Percentiles rank a stretch among this genome's conserved stretches.
These are phyloP conservation scores for Ciconia stormi DNA, from an alignment of 2,113 vertebrate species.

Conservation along the genomic window DNA sequence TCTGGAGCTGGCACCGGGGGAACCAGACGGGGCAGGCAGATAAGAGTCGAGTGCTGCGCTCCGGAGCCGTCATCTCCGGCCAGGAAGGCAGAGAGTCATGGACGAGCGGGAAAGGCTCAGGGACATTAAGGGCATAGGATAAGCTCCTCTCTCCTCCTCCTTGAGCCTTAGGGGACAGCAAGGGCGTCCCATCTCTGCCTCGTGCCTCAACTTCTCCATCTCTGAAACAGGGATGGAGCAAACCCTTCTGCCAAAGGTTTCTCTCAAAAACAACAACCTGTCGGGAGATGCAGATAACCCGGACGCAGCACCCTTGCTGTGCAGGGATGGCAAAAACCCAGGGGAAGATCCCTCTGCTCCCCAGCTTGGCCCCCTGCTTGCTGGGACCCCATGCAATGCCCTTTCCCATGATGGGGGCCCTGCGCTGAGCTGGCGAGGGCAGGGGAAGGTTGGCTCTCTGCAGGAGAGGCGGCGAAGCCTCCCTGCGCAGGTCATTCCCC, in stretches of 20 bases:
- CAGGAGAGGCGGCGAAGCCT: neutral
- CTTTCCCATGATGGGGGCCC: neutral
- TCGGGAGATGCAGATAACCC: neutral
- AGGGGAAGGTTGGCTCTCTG: neutral
- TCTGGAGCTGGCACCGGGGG: neutral
- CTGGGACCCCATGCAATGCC: neutral
- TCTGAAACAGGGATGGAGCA: too few relatives aligned
- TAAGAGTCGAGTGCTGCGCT: neutral
- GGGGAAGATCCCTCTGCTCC: neutral
- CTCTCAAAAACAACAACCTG: neutral
- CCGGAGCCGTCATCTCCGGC: neutral
- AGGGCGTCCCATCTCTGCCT: neutral
- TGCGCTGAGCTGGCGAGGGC: neutral
- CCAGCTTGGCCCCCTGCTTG: neutral
- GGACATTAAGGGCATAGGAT: neutral
- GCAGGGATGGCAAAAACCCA: neutral
- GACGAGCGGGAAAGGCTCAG: neutral
- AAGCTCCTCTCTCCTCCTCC: neutral
- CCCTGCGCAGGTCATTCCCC: neutral
- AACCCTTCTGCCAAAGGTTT: neutral
- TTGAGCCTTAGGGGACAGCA: accelerated
- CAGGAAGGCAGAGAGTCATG: neutral
- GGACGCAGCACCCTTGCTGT: neutral
- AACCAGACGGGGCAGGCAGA: neutral
- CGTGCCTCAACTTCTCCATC: neutral